These are phyloP conservation scores for Aythya baeri DNA, from an alignment of 2,113 vertebrate genomes.

Conservation along the genomic window DNA sequence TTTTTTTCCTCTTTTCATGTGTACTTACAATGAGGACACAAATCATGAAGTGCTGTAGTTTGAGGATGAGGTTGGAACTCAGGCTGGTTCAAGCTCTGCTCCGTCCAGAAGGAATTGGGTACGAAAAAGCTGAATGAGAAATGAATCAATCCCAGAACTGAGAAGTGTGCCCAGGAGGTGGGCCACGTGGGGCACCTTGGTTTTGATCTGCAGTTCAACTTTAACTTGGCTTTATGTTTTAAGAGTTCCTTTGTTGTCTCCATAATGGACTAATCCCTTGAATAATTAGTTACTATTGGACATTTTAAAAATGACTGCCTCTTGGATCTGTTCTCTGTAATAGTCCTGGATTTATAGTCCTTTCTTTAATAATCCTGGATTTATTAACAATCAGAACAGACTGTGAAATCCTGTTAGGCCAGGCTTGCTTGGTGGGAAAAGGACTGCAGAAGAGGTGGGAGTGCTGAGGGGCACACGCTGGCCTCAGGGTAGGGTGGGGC, in stretches of 20 bases:
- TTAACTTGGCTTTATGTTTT: slow-evolving; percentile 32
- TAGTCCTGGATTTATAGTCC: background rate
- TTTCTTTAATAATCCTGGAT: slow-evolving; percentile 11
- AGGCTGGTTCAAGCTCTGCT: background rate
- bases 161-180: background rate
- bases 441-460: background rate
- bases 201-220: slow-evolving; percentile 7
- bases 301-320: slow-evolving; percentile 35
- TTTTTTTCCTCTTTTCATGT: background rate
- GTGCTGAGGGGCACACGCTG: background rate
- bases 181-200: background rate
- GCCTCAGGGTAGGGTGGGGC: background rate
- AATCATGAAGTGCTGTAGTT: background rate
- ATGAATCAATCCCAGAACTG: background rate
- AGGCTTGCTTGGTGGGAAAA: background rate
- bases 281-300: slow-evolving; percentile 52
- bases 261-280: slow-evolving; percentile 44
- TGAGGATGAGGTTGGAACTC: background rate
- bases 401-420: slow-evolving; percentile 43
- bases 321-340: slow-evolving; percentile 50
- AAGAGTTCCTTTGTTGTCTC: slow-evolving; percentile 46
- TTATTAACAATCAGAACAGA: slow-evolving; percentile 56
- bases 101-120: background rate
- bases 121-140: background rate
- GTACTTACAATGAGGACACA: background rate